Conservation (phyloP, 2,888 invertebrate genomes). For the Trichogramma evanescens region DNA sequence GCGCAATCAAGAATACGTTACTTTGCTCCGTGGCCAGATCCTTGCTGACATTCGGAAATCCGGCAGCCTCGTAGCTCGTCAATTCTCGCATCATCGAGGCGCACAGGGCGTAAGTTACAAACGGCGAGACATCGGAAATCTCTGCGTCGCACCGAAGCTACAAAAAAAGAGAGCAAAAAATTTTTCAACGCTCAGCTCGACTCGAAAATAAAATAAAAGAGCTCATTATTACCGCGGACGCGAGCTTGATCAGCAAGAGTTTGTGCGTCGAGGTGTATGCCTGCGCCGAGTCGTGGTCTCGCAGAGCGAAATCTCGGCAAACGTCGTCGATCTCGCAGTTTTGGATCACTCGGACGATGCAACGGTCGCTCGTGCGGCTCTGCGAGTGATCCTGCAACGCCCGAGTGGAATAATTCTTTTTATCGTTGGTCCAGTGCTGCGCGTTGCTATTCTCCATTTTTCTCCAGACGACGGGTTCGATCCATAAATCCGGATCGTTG, state of each 20-base stretch:
- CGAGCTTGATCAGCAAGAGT: slow-evolving; percentile 40
- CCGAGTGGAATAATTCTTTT: slow-evolving; percentile 7
- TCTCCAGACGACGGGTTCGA: slow-evolving; percentile 29
- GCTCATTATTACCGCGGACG: slow-evolving; percentile 27
- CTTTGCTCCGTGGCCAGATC: slow-evolving; percentile 45
- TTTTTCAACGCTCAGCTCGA: neutral
- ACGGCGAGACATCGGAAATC: slow-evolving; percentile 8
- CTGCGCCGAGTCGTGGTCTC: slow-evolving; percentile 27
- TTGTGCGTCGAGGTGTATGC: slow-evolving; percentile 46
- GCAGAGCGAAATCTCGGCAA: slow-evolving; percentile 29
- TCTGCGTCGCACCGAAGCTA: slow-evolving; percentile 28
- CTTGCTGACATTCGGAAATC: slow-evolving; percentile 31
- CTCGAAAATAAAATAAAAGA: neutral
- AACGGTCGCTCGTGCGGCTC: slow-evolving; percentile 33
- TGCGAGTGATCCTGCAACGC: slow-evolving; percentile 32
- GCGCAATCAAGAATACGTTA: slow-evolving; percentile 17
- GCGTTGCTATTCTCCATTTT: neutral
- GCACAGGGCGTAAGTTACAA: slow-evolving; percentile 31
- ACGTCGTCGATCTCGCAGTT: slow-evolving; percentile 25
- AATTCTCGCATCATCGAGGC: slow-evolving; percentile 37
- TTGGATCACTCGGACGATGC: slow-evolving; percentile 23
- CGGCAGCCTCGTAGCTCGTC: slow-evolving; percentile 29
- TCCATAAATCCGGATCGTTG: slow-evolving; percentile 33
- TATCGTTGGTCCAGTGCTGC: slow-evolving; percentile 7
- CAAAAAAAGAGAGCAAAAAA: neutral